These are phyloP conservation scores for Numenius phaeopus DNA, from an alignment of 2,797 vertebrate species.

Conservation along the genomic window DNA sequence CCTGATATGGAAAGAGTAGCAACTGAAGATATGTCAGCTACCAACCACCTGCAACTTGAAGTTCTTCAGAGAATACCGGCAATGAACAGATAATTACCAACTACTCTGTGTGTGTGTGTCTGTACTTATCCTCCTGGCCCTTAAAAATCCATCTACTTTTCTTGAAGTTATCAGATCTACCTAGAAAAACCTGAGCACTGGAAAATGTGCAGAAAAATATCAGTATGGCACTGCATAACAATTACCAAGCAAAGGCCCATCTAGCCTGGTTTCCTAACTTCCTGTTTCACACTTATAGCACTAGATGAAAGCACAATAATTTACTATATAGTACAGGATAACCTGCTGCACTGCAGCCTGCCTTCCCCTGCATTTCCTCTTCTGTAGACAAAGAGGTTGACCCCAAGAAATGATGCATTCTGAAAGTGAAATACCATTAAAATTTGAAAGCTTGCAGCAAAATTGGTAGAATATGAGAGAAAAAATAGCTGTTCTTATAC, in stretches of 20 bases:
- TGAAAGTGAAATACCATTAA: neutral
- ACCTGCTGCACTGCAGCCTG: neutral
- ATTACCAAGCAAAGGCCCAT: neutral
- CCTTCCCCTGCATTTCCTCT: neutral
- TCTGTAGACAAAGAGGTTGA: neutral
- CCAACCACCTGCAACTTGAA: slow-evolving; percentile 8
- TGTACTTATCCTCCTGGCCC: fast-evolving
- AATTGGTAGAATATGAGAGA: neutral
- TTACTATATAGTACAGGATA: neutral
- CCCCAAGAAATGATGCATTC: neutral
- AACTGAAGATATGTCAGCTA: slow-evolving; percentile 19
- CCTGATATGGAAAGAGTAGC: neutral
- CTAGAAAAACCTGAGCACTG: neutral
- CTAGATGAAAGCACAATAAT: neutral
- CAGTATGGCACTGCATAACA: neutral
- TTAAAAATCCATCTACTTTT: neutral
- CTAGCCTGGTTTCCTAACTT: neutral
- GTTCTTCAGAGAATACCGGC: slow-evolving; percentile 37
- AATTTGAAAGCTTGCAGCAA: neutral
- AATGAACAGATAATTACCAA: slow-evolving; percentile 23
- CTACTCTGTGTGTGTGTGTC: neutral
- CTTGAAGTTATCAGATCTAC: neutral
- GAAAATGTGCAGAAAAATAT: neutral
- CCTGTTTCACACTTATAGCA: neutral
- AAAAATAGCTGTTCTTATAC: neutral